Conservation (phyloP, 2,888 invertebrate genomes). For the Drosophila borealis region DNA sequence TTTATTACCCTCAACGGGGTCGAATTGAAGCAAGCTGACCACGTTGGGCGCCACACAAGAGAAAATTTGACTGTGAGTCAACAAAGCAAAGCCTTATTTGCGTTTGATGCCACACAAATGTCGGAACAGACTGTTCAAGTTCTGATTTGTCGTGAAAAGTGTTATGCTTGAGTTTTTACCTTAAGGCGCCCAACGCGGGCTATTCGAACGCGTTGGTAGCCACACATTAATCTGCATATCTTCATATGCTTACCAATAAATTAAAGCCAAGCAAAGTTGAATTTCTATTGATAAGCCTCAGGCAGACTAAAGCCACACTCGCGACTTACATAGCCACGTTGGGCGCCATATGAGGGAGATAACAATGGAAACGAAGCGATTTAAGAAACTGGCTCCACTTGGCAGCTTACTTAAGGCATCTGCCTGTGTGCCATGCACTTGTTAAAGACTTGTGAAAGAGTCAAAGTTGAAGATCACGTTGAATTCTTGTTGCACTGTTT, state of each 20-base stretch:
- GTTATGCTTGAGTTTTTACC: not conserved
- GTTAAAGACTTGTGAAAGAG: not conserved
- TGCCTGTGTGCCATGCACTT: not conserved
- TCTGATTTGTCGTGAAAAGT: too few relatives aligned
- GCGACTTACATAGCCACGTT: not conserved
- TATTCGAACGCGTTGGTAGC: not conserved
- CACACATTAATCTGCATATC: not conserved
- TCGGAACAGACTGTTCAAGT: too few relatives aligned
- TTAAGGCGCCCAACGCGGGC: not conserved
- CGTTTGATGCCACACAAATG: too few relatives aligned
- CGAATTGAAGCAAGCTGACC: too few relatives aligned
- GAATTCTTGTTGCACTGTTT: conserved; percentile 8
- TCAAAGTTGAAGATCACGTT: not conserved
- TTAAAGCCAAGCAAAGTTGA: not conserved
- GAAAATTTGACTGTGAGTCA: too few relatives aligned
- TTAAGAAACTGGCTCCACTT: not conserved
- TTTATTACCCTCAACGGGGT: too few relatives aligned
- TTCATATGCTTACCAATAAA: not conserved
- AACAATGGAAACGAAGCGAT: not conserved
- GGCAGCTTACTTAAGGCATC: not conserved
- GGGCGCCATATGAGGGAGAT: not conserved
- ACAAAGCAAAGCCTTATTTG: too few relatives aligned
- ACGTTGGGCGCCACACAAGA: too few relatives aligned
- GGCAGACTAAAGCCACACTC: too few relatives aligned
- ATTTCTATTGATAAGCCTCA: not conserved